Conservation (phyloP, 2,888 invertebrate species). For the Heliconius sara region DNA sequence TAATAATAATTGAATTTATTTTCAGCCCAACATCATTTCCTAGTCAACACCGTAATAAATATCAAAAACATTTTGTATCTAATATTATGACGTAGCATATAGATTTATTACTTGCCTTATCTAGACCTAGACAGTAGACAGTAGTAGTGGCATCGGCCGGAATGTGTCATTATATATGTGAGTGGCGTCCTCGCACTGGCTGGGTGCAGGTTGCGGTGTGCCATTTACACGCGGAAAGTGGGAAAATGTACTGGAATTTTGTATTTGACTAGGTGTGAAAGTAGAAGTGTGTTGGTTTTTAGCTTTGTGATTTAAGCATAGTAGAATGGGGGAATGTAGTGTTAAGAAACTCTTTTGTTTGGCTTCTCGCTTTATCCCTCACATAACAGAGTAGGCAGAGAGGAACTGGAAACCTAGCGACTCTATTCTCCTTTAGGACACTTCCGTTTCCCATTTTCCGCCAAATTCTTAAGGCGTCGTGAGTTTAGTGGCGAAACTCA, state of each 20-base stretch:
- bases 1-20: neutral
- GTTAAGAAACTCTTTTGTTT: no score
- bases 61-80: slow-evolving; percentile 12
- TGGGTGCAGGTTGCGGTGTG: neutral
- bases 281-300: neutral
- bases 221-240: slow-evolving; percentile 6
- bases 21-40: neutral
- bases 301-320: neutral
- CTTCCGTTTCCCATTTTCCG: no score
- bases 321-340: neutral
- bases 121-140: neutral
- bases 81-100: slow-evolving; percentile 15
- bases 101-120: slow-evolving; percentile 3
- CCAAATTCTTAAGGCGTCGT: neutral
- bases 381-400: no score
- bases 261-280: neutral
- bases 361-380: no score
- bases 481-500: neutral
- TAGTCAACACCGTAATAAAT: neutral
- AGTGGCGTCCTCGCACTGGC: neutral
- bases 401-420: no score
- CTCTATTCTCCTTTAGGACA: no score
- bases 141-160: neutral
- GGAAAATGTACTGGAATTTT: neutral
- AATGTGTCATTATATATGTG: slow-evolving; percentile 11